Conservation (phyloP, 1,140 invertebrate genomes). For the Scaptomyza hsui region DNA sequence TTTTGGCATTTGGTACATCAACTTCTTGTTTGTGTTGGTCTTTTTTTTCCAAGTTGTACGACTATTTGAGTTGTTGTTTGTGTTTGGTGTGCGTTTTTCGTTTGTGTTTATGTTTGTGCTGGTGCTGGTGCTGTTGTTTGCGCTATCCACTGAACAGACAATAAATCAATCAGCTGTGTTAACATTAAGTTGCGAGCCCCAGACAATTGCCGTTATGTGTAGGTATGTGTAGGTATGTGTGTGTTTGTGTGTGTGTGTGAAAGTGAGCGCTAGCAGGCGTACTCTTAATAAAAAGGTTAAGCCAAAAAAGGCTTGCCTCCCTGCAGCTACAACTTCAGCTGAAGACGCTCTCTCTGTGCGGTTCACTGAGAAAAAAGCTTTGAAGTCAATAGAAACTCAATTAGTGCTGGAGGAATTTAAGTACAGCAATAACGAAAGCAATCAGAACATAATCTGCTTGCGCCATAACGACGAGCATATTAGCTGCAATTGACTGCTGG, state of each 20-base stretch:
- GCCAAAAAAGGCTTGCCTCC: constrained; percentile 27
- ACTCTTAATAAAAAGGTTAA: constrained; percentile 42
- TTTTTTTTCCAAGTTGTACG: constrained; percentile 28
- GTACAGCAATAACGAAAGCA: constrained; percentile 2
- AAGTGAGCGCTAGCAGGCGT: constrained; percentile 20
- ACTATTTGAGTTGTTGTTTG: constrained; percentile 41
- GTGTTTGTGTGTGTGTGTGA: constrained; percentile 7
- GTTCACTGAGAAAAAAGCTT: constrained; percentile 26
- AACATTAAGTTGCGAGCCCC: constrained; percentile 71
- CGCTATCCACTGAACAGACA: constrained; percentile 63
- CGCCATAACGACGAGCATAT: neutral
- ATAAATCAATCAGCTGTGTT: constrained; percentile 80
- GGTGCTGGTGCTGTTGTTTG: constrained; percentile 32
- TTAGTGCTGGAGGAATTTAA: constrained; percentile 5
- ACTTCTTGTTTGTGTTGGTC: constrained; percentile 42
- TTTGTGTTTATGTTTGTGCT: constrained; percentile 16
- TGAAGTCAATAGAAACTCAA: constrained; percentile 8
- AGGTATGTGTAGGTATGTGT: constrained; percentile 11
- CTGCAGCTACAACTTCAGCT: constrained; percentile 21
- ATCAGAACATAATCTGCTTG: constrained; percentile 6
- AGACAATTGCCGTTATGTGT: constrained; percentile 54
- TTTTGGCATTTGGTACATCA: constrained; percentile 66
- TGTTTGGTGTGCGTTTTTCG: constrained; percentile 22
- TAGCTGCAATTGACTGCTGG: neutral
- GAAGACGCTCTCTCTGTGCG: neutral